Evolutionary conservation across 2,113 vertebrate genomes (phyloP), one percentile per base, ranked within the genome.

Genomic region (Tyto alba): DNA sequence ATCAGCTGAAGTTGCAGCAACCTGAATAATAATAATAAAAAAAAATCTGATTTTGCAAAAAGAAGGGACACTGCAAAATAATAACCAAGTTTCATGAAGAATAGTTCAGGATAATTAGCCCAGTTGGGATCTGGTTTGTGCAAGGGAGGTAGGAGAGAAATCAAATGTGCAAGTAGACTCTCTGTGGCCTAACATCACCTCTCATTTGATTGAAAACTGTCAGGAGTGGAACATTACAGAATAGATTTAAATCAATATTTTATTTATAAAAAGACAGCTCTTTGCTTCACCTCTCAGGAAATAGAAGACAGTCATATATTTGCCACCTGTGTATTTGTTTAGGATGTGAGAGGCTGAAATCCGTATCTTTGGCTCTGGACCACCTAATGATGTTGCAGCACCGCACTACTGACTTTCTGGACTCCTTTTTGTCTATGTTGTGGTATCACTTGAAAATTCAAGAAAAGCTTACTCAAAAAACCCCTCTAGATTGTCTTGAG

Each of bases 1-100:
- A 87, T 41, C 18, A 66, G 13, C 63, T 63, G 1, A 7, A 56
- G 16, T 75, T 68, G 34, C 69, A 81, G 14, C 26, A 81, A 52
- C 23, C 7, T 30, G 29, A 86, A 86, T 38, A 53, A 52, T n/a
- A 38, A 80, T 82, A 13, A 52, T 11, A 22, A 47, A 52, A 40
- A 50, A 52, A 72, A 8, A 41, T 15, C 7, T 14, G 16, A 27
- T 79, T 92, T 81, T 92, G 12, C 47, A 90, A 38, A 71, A 84
- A 50, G 25, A 83, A 73, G 21, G 14, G 25, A 34, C 7, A n/a
- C 32, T 59, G 27, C 38, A 84, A 77, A 90, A 50, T 47, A 83
- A 23, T 40, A 56, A 11, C 9, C 0, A 3, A 72, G 52, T 85
- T 82, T 0, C 0, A 11, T 56, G 30, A 64, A 30, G 36, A 68